These are phyloP conservation scores for Diachasma alloeum DNA, from an alignment of 1,140 invertebrate genomes.

Conservation along the genomic window DNA sequence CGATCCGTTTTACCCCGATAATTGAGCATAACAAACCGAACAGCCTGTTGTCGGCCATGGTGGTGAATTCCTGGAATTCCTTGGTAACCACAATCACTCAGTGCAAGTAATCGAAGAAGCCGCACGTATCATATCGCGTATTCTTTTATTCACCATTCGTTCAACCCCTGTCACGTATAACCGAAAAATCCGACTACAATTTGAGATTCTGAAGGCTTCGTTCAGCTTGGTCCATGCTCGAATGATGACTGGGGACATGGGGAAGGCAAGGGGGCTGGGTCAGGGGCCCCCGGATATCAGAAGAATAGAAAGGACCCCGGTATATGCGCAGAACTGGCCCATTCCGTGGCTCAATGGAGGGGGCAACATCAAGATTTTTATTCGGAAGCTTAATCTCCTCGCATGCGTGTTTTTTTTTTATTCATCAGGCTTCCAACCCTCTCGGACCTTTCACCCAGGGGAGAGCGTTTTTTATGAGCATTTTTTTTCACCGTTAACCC, in stretches of 20 bases:
- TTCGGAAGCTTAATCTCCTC: not conserved
- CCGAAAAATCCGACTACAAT: slow-evolving; percentile 12
- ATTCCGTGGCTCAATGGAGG: not conserved
- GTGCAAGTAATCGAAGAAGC: not conserved
- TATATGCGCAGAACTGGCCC: slow-evolving; percentile 7
- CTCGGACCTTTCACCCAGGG: not conserved
- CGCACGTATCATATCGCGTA: not conserved
- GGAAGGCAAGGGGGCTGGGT: slow-evolving; percentile 29
- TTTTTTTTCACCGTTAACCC: not conserved
- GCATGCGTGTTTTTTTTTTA: slow-evolving; percentile 21
- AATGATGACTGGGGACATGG: slow-evolving; percentile 57
- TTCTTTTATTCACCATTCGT: not conserved
- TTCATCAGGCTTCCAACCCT: not conserved
- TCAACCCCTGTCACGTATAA: slow-evolving; percentile 2
- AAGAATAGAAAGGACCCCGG: slow-evolving; percentile 63
- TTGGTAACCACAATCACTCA: not conserved
- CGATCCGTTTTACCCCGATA: too few species aligned
- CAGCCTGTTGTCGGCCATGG: not conserved
- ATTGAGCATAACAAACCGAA: not conserved
- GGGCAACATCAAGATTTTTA: slow-evolving; percentile 29
- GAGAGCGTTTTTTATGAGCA: not conserved
- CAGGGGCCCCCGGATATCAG: slow-evolving; percentile 56
- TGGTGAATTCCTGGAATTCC: not conserved
- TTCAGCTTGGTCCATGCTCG: slow-evolving; percentile 60
- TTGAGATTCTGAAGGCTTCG: slow-evolving; percentile 10